These are phyloP conservation scores for Trididemnum miniatum DNA, from an alignment of 23 tunicate genomes.

Conservation along the genomic window DNA sequence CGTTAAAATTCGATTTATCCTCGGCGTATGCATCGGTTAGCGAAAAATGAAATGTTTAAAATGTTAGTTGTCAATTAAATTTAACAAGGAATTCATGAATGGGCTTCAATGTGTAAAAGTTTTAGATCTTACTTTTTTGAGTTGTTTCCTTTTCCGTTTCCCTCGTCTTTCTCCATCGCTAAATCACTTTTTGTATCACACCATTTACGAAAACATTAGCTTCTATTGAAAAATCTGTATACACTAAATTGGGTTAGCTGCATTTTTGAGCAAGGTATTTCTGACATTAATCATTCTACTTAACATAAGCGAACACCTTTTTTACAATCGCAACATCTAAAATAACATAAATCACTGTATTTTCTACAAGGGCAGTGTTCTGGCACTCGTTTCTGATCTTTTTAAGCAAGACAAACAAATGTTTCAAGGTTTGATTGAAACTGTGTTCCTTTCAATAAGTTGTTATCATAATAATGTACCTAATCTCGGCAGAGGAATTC, in stretches of 20 bases:
- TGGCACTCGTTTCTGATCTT: background rate
- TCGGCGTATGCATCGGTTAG: too few species aligned
- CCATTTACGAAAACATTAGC: background rate
- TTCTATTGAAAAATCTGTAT: background rate
- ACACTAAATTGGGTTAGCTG: too few species aligned
- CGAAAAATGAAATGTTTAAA: too few species aligned
- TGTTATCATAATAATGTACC: background rate
- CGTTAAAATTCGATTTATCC: too few species aligned
- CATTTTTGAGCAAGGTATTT: too few species aligned
- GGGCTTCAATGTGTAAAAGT: too few species aligned
- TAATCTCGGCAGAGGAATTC: background rate
- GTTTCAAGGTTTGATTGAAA: background rate
- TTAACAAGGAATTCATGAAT: too few species aligned
- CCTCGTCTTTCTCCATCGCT: background rate
- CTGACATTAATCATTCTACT: too few species aligned
- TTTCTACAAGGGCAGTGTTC: background rate
- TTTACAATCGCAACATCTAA: too few species aligned
- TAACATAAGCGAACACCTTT: too few species aligned
- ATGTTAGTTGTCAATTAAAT: too few species aligned
- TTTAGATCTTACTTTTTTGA: background rate
- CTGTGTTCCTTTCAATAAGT: background rate
- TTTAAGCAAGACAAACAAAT: background rate
- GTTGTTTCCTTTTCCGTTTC: background rate
- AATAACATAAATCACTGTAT: background rate
- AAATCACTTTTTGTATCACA: background rate